Evolutionary conservation across 2,797 vertebrate species (phyloP).

Genomic region (Enteromius anoplus): DNA sequence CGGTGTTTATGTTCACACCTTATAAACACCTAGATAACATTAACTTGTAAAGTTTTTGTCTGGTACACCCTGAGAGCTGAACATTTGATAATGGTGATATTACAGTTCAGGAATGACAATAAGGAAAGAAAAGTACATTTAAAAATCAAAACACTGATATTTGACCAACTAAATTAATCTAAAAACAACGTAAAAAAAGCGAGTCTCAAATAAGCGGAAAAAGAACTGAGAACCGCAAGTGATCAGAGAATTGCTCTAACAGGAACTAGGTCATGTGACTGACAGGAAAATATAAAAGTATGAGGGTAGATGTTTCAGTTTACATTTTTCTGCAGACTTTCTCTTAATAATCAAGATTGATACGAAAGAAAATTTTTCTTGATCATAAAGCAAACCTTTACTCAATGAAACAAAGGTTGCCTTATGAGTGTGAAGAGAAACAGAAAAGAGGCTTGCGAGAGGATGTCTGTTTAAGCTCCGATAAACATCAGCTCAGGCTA

Average conservation of each 20-base stretch:
- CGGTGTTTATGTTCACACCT: not conserved
- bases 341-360: not conserved
- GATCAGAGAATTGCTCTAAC: slow-evolving; percentile 65
- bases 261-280: slow-evolving; percentile 65
- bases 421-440: slow-evolving; percentile 1
- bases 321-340: slow-evolving; percentile 2
- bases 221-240: slow-evolving; percentile 63
- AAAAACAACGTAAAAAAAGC: slow-evolving; percentile 29
- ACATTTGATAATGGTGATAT: not conserved
- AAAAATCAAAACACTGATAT: not conserved
- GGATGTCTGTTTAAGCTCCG: not conserved
- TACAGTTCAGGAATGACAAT: not conserved
- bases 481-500: not conserved
- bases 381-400: slow-evolving; percentile 1
- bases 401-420: not conserved
- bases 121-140: not conserved
- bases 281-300: slow-evolving; percentile 57
- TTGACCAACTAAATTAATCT: not conserved
- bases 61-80: not conserved
- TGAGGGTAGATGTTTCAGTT: slow-evolving; percentile 19
- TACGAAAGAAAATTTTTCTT: not conserved
- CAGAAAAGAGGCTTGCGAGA: not conserved
- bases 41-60: slow-evolving; percentile 3
- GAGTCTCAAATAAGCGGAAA: slow-evolving; percentile 21
- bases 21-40: not conserved